phyloP scores from a whole-genome alignment of 2,113 vertebrate genomes.

The Chaetura pelagica region DNA sequence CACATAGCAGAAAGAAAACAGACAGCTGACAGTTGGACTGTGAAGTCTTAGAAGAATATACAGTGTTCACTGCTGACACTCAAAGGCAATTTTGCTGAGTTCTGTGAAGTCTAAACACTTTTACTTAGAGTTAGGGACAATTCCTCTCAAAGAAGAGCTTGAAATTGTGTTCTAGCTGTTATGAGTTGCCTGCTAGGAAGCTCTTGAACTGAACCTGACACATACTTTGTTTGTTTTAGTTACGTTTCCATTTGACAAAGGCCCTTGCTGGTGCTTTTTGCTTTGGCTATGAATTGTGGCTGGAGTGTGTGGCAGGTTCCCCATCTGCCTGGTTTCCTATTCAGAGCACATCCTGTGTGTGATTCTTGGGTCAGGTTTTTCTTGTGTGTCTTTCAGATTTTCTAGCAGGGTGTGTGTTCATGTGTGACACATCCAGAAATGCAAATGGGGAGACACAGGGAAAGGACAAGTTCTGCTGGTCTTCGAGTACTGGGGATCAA shows the following conservation, averaged over 20 bases:
- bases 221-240: slow-evolving; percentile 17
- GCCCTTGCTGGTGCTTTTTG: background rate
- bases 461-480: background rate
- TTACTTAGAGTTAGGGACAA: slow-evolving; percentile 16
- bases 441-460: background rate
- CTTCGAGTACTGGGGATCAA: background rate
- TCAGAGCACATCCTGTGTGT: background rate
- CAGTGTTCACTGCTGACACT: slow-evolving; percentile 54
- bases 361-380: background rate
- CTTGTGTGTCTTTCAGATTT: background rate
- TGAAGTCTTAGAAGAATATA: slow-evolving; percentile 47
- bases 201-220: background rate
- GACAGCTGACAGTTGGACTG: slow-evolving; percentile 58
- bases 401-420: background rate
- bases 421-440: background rate
- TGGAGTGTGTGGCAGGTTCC: background rate
- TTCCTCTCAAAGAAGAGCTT: slow-evolving; percentile 12
- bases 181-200: background rate
- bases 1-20: slow-evolving; percentile 46
- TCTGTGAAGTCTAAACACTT: slow-evolving; percentile 30
- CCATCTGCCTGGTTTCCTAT: accelerated
- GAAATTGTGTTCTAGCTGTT: background rate
- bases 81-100: slow-evolving; percentile 51
- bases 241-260: background rate
- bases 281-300: background rate